Percentiles rank a stretch among this genome's conserved stretches.
These are phyloP conservation scores for Turritopsis dohrnii DNA, from an alignment of 30 jellyfish, hydroid and myxozoan species.

Conservation along the genomic window DNA sequence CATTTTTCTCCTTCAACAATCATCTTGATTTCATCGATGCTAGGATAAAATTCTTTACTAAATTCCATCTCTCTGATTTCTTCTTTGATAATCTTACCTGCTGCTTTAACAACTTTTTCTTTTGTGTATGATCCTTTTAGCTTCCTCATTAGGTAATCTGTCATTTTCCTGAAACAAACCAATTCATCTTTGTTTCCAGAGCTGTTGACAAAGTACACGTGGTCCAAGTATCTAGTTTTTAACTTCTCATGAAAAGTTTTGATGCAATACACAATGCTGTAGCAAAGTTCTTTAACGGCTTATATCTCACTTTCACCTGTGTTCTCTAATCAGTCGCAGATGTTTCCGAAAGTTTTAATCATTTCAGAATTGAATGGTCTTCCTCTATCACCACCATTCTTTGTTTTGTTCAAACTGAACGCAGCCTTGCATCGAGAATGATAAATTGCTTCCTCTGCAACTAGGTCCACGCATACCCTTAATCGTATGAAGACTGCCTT, in stretches of 20 bases:
- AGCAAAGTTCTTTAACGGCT: conserved; percentile 8
- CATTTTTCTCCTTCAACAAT: conserved; percentile 16
- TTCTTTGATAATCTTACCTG: conserved; percentile 24
- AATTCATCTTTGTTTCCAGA: conserved; percentile 16
- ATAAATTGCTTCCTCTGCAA: too few relatives aligned
- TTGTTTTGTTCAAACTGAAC: too few relatives aligned
- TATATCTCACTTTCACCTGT: conserved; percentile 24
- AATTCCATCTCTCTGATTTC: conserved; percentile 21
- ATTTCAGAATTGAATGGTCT: conserved; percentile 20
- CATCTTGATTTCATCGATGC: not conserved
- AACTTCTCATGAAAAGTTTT: conserved; percentile 8
- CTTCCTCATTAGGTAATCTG: conserved; percentile 14
- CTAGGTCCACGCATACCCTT: too few relatives aligned
- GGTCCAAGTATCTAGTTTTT: conserved; percentile 20
- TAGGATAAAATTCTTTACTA: conserved; percentile 9
- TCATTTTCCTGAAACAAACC: conserved; percentile 44
- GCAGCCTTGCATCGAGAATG: too few relatives aligned
- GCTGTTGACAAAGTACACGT: conserved; percentile 24
- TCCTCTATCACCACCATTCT: conserved; percentile 22
- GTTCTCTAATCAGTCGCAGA: conserved; percentile 29
- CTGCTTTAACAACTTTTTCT: conserved; percentile 25
- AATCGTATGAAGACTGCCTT: too few relatives aligned
- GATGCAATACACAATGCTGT: not conserved
- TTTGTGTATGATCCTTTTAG: conserved; percentile 14
- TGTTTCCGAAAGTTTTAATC: not conserved